A percentile compares a stretch with the other conserved stretches of the same genome.
Conservation (phyloP, 2,113 vertebrate genomes). For the Myodes glareolus region DNA sequence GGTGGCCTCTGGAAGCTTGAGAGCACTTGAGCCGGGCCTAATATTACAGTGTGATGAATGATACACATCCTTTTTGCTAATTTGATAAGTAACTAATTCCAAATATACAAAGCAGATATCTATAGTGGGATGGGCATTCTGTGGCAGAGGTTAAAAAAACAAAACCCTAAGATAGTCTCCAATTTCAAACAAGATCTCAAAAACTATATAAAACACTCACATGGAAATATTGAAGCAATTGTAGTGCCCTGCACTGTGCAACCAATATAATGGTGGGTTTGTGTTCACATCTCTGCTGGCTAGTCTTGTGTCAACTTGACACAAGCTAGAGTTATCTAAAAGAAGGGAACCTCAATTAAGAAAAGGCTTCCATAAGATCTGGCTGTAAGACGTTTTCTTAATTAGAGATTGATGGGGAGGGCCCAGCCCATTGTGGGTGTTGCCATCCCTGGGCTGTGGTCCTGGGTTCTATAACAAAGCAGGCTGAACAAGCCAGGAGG, state of each 20-base stretch:
- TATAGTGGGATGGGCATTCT: not conserved
- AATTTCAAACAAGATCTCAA: not conserved
- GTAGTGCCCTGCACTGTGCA: not conserved
- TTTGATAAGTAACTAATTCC: not conserved
- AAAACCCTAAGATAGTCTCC: not conserved
- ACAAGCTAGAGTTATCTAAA: not conserved
- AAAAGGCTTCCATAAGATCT: not conserved
- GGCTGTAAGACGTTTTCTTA: not conserved
- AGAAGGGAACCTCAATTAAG: not conserved
- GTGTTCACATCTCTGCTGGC: not conserved
- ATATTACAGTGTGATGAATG: not conserved
- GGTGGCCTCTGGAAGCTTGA: not conserved
- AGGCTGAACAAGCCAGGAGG: not conserved
- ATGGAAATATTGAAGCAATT: not conserved
- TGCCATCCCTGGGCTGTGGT: not conserved
- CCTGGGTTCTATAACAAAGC: not conserved
- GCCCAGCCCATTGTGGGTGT: not conserved
- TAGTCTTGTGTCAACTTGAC: not conserved
- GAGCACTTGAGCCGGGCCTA: not conserved
- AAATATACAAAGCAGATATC: not conserved
- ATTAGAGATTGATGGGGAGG: not conserved
- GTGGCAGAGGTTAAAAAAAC: not conserved
- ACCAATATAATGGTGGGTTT: not conserved
- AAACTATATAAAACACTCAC: not conserved
- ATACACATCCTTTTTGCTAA: not conserved